Conservation (phyloP, 2,797 vertebrate species). For the Simalia tracyae region DNA sequence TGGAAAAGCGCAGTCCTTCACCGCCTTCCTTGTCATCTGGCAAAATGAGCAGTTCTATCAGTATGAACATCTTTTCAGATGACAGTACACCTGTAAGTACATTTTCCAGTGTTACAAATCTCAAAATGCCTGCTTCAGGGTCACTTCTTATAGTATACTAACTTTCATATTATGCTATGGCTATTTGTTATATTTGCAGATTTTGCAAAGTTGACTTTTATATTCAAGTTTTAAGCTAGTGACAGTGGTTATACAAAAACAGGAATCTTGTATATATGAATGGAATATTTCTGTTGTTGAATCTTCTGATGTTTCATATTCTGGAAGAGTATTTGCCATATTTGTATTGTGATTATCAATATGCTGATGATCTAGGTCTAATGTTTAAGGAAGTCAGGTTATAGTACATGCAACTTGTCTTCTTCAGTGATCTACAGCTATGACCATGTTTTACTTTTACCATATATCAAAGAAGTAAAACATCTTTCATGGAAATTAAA, state of each 20-base stretch:
- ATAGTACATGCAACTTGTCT: neutral
- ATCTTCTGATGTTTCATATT: neutral
- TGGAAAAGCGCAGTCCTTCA: constrained; percentile 86
- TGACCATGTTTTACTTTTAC: neutral
- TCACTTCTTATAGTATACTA: neutral
- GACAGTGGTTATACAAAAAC: neutral
- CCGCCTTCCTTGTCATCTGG: constrained; percentile 82
- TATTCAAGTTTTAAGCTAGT: neutral
- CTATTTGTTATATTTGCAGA: neutral
- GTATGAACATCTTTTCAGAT: constrained; percentile 91
- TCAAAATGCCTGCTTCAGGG: neutral
- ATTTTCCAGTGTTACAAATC: neutral
- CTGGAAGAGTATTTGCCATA: neutral
- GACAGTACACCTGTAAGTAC: constrained; percentile 92
- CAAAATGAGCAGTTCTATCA: constrained; percentile 93
- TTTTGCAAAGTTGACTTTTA: neutral
- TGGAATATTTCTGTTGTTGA: neutral
- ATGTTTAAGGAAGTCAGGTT: neutral
- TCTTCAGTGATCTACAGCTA: neutral
- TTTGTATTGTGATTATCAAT: neutral
- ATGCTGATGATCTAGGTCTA: neutral
- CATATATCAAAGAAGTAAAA: neutral
- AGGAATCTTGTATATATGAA: neutral
- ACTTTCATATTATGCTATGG: neutral
- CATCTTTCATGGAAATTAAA: neutral